Evolutionary conservation across 2,888 invertebrate species (phyloP).

Genomic region (Andrena hattorfiana): DNA sequence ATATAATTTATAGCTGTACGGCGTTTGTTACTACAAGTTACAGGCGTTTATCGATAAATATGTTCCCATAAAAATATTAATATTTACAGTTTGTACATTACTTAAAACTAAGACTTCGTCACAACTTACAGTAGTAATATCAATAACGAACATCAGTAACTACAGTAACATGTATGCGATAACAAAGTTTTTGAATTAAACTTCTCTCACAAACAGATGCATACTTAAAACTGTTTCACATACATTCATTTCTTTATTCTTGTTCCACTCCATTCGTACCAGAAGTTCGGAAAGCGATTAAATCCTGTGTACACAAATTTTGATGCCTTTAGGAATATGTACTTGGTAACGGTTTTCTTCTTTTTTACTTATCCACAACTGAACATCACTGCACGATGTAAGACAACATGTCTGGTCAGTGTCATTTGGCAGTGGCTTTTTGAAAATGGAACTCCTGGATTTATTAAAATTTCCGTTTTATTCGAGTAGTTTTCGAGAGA

Average conservation of each 20-base stretch:
- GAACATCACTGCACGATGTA: neutral
- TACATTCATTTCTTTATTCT: neutral
- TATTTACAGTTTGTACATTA: conserved; percentile 37
- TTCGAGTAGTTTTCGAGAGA: no score
- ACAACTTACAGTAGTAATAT: neutral
- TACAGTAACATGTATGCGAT: neutral
- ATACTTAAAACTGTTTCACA: neutral
- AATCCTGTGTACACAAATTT: conserved; percentile 1
- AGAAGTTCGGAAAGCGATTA: neutral
- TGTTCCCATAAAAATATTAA: conserved; percentile 27
- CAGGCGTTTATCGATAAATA: conserved; percentile 10
- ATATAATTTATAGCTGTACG: neutral
- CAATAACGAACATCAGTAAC: neutral
- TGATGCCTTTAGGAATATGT: conserved; percentile 4
- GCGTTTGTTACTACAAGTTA: conserved; percentile 1
- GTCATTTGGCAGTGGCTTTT: conserved; percentile 21
- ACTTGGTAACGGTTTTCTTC: neutral
- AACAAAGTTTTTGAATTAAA: neutral
- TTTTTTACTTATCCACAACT: neutral
- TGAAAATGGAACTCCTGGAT: neutral
- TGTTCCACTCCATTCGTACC: neutral
- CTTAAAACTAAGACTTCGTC: neutral
- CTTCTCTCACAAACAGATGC: neutral
- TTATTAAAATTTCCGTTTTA: conserved; percentile 2
- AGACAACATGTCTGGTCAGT: neutral